These are phyloP conservation scores for Agrotis exclamationis DNA, from an alignment of 2,888 invertebrate species.

Conservation along the genomic window DNA sequence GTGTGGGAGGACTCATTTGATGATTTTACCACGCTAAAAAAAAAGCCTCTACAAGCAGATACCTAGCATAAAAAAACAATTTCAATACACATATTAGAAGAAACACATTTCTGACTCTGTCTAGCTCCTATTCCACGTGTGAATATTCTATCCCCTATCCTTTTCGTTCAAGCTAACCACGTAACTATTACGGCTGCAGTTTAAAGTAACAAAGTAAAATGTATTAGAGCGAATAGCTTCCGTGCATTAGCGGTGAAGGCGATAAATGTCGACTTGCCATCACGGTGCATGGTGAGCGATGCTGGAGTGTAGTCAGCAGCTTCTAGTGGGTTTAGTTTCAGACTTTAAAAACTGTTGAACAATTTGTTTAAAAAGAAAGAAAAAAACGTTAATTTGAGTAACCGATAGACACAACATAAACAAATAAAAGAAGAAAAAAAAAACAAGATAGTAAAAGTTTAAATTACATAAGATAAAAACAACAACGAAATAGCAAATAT, in stretches of 20 bases:
- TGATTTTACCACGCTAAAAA: too few relatives aligned
- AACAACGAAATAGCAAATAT: too few relatives aligned
- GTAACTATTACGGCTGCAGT: slow-evolving; percentile 68
- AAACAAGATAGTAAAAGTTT: too few relatives aligned
- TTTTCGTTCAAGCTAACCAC: slow-evolving; percentile 52
- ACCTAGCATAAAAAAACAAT: too few relatives aligned
- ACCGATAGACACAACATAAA: too few relatives aligned
- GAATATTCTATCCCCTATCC: slow-evolving; percentile 2
- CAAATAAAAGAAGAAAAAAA: too few relatives aligned
- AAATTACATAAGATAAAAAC: too few relatives aligned
- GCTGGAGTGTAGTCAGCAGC: slow-evolving; percentile 16
- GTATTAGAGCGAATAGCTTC: slow-evolving; percentile 79
- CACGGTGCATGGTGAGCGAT: slow-evolving; percentile 41
- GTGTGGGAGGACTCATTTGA: too few relatives aligned
- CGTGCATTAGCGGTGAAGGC: slow-evolving; percentile 78
- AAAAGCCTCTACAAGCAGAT: too few relatives aligned
- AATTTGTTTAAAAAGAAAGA: too few relatives aligned
- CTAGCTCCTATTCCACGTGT: background rate
- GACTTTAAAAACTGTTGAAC: background rate
- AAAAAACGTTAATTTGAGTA: too few relatives aligned
- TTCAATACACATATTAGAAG: background rate
- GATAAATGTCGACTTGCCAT: slow-evolving; percentile 76
- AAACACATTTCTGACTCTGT: background rate
- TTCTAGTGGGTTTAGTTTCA: slow-evolving; percentile 16
- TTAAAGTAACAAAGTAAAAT: slow-evolving; percentile 80